Evolutionary conservation across 2,888 invertebrate genomes (phyloP).

Genomic region (Chironomus tentans): DNA sequence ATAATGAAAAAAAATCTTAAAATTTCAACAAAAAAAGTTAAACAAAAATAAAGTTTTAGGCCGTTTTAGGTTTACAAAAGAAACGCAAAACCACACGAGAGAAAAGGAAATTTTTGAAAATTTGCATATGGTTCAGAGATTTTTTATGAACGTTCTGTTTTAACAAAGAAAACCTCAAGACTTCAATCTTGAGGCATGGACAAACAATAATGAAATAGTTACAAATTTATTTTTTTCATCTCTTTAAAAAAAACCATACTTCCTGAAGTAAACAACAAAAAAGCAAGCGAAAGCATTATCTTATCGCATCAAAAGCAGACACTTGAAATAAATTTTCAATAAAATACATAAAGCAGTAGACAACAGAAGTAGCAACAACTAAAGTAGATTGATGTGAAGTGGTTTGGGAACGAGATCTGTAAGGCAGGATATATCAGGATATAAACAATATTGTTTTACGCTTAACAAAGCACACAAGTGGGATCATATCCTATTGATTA

Average conservation of each 20-base stretch:
- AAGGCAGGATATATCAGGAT: slow-evolving; percentile 17
- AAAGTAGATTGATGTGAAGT: background rate
- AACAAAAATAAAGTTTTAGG: no score
- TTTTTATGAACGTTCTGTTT: background rate
- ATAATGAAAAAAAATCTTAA: no score
- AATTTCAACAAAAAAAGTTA: no score
- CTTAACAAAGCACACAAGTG: slow-evolving; percentile 13
- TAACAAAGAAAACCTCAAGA: slow-evolving; percentile 23
- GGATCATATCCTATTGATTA: slow-evolving; percentile 11
- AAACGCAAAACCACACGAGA: background rate
- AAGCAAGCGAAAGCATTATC: background rate
- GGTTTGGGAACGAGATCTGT: slow-evolving; percentile 10
- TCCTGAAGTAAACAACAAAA: background rate
- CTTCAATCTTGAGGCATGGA: slow-evolving; percentile 14
- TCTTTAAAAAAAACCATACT: background rate
- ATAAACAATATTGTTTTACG: slow-evolving; percentile 22
- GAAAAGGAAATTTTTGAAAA: background rate
- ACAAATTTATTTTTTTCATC: background rate
- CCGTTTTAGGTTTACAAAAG: background rate
- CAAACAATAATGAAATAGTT: background rate
- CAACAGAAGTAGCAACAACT: no score
- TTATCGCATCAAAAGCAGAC: background rate
- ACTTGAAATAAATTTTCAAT: background rate
- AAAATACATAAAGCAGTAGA: background rate
- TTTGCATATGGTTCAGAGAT: background rate